Evolutionary conservation across 2,888 invertebrate species (phyloP), one percentile per base, ranked within the genome.

Genomic region (Nysson spinosus): DNA sequence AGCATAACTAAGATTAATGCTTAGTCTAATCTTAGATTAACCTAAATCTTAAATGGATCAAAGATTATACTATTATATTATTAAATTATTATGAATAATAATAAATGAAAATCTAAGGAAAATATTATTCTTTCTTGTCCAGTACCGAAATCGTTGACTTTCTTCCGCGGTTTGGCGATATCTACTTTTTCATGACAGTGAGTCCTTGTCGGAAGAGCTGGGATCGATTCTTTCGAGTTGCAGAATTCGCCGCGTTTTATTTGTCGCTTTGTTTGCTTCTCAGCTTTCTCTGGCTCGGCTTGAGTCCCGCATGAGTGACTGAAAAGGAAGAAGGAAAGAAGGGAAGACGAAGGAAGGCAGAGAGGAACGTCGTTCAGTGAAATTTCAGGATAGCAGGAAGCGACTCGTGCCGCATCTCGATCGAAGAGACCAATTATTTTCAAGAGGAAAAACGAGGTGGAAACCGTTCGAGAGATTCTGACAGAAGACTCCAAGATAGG

Each of bases 221-320:
- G 63, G 68, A 74, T 74, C 69, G 71, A 72, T 78, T 58, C 69
- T 78, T 71, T 68, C 64, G 64, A 52, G 67, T 70, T 67, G 63
- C 67, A 39, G n/a, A n/a, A n/a, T 46, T 39, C 52, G 60, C 54
- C 71, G 63, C 39, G 56, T 51, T 77, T 64, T 74, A 73, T 76
- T 73, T 76, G 64, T 69, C 60, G 64, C 68, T 71, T 75, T 70
- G 67, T 75, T 78, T 75, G 65, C 72, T 47, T 50, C 28, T 47
- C 35, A 20, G 51, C 65, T 66, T 60, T 52, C 51, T 42, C 32
- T 37, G 35, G 12, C 35, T 51, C 47, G 40, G 16, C 30, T 28
- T 37, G 46, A 44, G 44, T 26, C n/a, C 19, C 32, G 30, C 42
- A 16, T 11, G 37, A 20, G 39, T 19, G 30, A 22, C 4, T 7